Evolutionary conservation across 2,113 vertebrate species (phyloP).

Genomic region (Vanacampus margaritifer): DNA sequence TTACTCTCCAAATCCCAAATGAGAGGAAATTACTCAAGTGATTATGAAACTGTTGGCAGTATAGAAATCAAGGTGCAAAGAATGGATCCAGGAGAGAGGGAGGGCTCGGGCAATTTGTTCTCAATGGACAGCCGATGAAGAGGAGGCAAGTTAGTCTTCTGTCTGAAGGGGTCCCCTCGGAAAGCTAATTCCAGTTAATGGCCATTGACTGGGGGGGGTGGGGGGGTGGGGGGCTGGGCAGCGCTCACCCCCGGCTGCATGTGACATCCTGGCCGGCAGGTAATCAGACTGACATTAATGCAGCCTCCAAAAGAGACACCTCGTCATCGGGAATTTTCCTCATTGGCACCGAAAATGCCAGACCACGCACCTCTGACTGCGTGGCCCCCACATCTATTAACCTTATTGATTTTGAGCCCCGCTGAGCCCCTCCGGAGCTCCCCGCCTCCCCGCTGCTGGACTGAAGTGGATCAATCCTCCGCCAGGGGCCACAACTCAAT

Average conservation of each 20-base stretch:
- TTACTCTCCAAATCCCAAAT: constrained; percentile 67
- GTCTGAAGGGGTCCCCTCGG: constrained; percentile 71
- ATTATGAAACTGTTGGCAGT: constrained; percentile 73
- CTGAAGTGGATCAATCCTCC: constrained; percentile 91
- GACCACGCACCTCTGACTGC: constrained; percentile 87
- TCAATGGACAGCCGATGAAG: constrained; percentile 65
- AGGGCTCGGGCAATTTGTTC: constrained; percentile 69
- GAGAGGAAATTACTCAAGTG: constrained; percentile 69
- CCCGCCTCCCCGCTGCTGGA: constrained; percentile 80
- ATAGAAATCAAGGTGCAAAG: constrained; percentile 73
- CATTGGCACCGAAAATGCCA: constrained; percentile 89
- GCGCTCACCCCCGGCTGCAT: constrained; percentile 58
- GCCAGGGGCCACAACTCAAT: constrained; percentile 85
- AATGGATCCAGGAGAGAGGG: constrained; percentile 58
- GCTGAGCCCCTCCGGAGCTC: constrained; percentile 86
- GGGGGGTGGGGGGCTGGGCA: constrained; percentile 65
- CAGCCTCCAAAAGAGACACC: constrained; percentile 81
- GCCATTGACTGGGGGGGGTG: constrained; percentile 68
- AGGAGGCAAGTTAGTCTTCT: constrained; percentile 69
- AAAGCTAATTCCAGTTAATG: constrained; percentile 88
- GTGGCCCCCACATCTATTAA: constrained; percentile 92
- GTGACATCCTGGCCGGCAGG: constrained; percentile 70
- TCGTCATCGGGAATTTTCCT: constrained; percentile 90
- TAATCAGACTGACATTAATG: constrained; percentile 86
- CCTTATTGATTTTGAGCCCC: constrained; percentile 91